Percentiles rank a stretch among this genome's conserved stretches.
Evolutionary conservation across 2,113 vertebrate species (phyloP).

Genomic region (Lipotes vexillifer): DNA sequence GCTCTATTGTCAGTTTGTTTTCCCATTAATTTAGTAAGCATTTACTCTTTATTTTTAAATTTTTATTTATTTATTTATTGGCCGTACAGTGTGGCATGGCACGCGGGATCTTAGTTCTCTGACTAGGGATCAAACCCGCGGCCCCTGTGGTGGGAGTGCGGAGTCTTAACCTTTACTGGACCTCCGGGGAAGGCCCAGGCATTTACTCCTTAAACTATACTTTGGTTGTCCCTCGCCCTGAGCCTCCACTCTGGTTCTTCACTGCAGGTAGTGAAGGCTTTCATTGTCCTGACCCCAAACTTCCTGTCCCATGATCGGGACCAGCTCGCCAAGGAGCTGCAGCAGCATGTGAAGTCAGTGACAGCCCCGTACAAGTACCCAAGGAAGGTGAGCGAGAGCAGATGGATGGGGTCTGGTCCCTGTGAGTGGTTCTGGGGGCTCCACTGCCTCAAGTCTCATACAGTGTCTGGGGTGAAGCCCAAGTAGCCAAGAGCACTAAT

Average conservation of each 20-base stretch:
- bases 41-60: neutral
- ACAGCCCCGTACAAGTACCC: slow-evolving; percentile 90
- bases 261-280: slow-evolving; percentile 88
- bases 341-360: slow-evolving; percentile 83
- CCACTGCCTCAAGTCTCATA: accelerated
- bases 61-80: neutral
- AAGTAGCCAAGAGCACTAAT: neutral
- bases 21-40: neutral
- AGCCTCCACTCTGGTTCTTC: neutral
- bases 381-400: slow-evolving; percentile 79
- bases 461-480: neutral
- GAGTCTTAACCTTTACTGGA: neutral
- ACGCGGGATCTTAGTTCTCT: neutral
- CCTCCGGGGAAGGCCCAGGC: neutral
- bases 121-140: neutral
- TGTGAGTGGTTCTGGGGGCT: accelerated
- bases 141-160: neutral
- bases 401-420: accelerated
- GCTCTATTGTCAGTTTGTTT: neutral
- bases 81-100: neutral
- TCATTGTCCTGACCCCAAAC: slow-evolving; percentile 79
- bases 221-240: neutral
- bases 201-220: neutral
- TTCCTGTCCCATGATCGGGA: slow-evolving; percentile 69
- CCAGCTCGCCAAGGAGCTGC: slow-evolving; percentile 80